Conservation (phyloP, 2,113 vertebrate species). For the Quiscalus mexicanus region DNA sequence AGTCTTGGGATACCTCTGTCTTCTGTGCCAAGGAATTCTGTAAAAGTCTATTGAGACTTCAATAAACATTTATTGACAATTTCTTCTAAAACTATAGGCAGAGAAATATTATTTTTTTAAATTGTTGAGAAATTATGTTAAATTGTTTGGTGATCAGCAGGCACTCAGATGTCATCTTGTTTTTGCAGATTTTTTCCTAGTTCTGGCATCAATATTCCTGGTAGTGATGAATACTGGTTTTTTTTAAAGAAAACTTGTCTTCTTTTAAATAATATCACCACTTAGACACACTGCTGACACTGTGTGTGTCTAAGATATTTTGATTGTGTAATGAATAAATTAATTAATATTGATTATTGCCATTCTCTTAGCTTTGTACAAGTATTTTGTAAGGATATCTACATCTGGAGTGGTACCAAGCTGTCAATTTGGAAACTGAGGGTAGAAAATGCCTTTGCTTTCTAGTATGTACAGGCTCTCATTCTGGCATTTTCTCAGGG, state of each 20-base stretch:
- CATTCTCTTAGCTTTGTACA: background rate
- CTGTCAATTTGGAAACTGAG: background rate
- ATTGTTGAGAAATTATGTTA: background rate
- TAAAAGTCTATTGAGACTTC: background rate
- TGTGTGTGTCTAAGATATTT: background rate
- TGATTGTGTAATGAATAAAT: background rate
- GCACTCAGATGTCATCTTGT: background rate
- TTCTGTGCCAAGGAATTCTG: background rate
- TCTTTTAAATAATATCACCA: background rate
- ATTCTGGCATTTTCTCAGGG: rapidly evolving
- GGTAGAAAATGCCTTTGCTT: background rate
- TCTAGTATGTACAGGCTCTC: rapidly evolving
- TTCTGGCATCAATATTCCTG: background rate
- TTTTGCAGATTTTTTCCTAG: rapidly evolving
- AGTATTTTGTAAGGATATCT: background rate
- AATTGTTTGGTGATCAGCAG: background rate
- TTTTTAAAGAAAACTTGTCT: background rate
- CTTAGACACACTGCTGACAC: too few relatives aligned
- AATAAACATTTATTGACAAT: background rate
- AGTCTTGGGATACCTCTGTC: background rate
- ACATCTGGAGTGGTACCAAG: background rate
- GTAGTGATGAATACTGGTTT: background rate
- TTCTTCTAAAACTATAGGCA: background rate
- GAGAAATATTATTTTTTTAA: background rate
- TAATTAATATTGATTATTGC: background rate